Evolutionary conservation across 2,888 invertebrate species (phyloP).

Genomic region (Cryptocheilus praepositus): DNA sequence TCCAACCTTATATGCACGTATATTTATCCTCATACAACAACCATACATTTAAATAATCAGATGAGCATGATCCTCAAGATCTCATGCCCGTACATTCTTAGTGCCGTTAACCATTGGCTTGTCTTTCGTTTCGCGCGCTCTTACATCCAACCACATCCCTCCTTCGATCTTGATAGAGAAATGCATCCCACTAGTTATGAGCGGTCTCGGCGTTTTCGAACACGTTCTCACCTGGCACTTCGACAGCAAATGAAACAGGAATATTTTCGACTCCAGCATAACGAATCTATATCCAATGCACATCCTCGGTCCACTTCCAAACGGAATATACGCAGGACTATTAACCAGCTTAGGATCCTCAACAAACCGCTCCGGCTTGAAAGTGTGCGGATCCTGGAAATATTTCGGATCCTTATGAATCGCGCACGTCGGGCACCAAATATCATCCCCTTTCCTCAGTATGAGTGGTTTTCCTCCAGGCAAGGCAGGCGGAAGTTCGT

Average conservation of each 20-base stretch:
- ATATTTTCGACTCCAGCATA: slow-evolving; percentile 56
- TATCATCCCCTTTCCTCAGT: slow-evolving; percentile 59
- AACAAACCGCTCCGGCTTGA: slow-evolving; percentile 72
- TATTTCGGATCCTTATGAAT: slow-evolving; percentile 68
- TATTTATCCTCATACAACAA: no score
- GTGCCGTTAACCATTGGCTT: no score
- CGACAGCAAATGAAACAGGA: slow-evolving; percentile 54
- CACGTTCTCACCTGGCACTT: slow-evolving; percentile 62
- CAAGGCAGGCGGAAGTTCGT: slow-evolving; percentile 60
- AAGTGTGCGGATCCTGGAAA: slow-evolving; percentile 69
- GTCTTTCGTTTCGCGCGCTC: no score
- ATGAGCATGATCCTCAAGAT: no score
- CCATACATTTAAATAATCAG: no score
- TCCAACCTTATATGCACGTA: no score
- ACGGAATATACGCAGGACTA: slow-evolving; percentile 50
- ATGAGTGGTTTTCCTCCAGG: slow-evolving; percentile 58
- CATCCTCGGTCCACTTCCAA: slow-evolving; percentile 61
- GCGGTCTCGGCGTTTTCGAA: slow-evolving; percentile 70
- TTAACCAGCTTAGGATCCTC: slow-evolving; percentile 33
- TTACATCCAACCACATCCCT: no score
- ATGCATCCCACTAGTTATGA: no score
- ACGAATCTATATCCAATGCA: slow-evolving; percentile 73
- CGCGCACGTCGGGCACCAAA: slow-evolving; percentile 62
- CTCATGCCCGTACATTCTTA: no score
- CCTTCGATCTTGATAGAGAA: no score